Percentiles rank a stretch among this genome's conserved stretches.
Conservation (phyloP, 1,140 invertebrate genomes). For the Coenobita brevimanus region DNA sequence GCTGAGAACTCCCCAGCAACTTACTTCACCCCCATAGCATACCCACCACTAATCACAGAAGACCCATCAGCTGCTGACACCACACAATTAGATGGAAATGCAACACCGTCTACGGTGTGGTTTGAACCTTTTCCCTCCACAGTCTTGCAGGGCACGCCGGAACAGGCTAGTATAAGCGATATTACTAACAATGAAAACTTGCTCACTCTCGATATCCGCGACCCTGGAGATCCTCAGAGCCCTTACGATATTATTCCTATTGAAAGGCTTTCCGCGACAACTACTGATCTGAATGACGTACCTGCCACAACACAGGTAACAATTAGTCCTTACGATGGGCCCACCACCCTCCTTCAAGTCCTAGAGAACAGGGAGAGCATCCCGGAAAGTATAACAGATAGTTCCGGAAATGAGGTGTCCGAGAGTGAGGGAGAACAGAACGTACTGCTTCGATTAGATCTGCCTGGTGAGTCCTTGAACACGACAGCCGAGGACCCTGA, state of each 20-base stretch:
- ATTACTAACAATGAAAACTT: not conserved
- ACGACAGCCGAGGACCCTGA: not conserved
- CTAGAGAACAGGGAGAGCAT: not conserved
- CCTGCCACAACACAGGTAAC: not conserved
- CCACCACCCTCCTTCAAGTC: constrained; percentile 3
- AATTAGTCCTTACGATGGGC: constrained; percentile 7
- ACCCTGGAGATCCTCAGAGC: constrained; percentile 6
- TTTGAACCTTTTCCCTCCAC: not conserved
- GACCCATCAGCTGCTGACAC: not conserved
- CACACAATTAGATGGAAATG: too few species aligned
- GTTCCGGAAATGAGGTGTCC: not conserved
- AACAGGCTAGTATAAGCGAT: not conserved
- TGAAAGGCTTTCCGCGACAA: not conserved
- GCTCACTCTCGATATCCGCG: constrained; percentile 4
- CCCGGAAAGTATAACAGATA: not conserved
- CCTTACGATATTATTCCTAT: constrained; percentile 29
- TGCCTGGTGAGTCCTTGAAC: not conserved
- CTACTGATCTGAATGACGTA: not conserved
- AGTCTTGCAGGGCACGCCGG: not conserved
- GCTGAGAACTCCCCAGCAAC: not conserved
- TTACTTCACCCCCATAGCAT: not conserved
- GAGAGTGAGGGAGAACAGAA: not conserved
- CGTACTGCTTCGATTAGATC: not conserved
- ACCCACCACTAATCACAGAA: not conserved
- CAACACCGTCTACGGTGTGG: not conserved